Evolutionary conservation across 2,113 vertebrate genomes (phyloP), one percentile per base, ranked within the genome.

Genomic region (Oreochromis spilurus): DNA sequence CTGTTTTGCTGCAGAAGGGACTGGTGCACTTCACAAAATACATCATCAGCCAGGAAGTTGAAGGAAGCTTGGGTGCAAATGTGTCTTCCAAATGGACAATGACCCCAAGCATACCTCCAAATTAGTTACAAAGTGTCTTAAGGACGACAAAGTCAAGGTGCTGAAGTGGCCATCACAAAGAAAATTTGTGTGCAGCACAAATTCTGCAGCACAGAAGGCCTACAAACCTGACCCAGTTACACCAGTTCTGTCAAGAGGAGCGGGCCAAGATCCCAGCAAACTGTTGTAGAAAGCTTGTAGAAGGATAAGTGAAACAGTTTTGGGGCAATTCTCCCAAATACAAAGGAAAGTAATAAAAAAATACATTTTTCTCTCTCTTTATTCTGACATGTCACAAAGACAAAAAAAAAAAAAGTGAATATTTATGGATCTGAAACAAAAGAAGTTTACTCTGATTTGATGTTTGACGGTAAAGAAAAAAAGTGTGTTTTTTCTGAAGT

Each of bases 231-330:
- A 60, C 16, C 57, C 57, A 60, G 57, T 60, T 60, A 60, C 16
- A 60, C 16, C 57, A 34, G 57, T 19, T 60, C 57, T 34, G 29
- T 60, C 5, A 2, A 31, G 26, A 31, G 57, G 26, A 60, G 16
- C 34, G 29, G 29, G 57, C 29, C 57, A 1, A 60, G 29, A 62
- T 62, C 9, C 29, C 58, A 62, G 58, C 16, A 62, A 34, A 62
- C 58, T 36, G 31, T 17, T 62, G 58, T 0, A 0, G 31, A 62
- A 62, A 34, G 9, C 58, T 19, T 62, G 58, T 19, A 9, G 58
- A 62, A 0, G 58, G 29, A 62, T 6, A 62, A 4, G 58, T 31
- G 58, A 34, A 62, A 62, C 9, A 0, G 5, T 62, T 34, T 62
- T 6, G 58, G 16, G 58, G 29, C 29, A 6, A 19, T 19, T 4